A percentile compares a stretch with the other conserved stretches of the same genome.
phyloP scores from a whole-genome alignment of 2,113 vertebrate genomes.

The Pontoporia blainvillei region DNA sequence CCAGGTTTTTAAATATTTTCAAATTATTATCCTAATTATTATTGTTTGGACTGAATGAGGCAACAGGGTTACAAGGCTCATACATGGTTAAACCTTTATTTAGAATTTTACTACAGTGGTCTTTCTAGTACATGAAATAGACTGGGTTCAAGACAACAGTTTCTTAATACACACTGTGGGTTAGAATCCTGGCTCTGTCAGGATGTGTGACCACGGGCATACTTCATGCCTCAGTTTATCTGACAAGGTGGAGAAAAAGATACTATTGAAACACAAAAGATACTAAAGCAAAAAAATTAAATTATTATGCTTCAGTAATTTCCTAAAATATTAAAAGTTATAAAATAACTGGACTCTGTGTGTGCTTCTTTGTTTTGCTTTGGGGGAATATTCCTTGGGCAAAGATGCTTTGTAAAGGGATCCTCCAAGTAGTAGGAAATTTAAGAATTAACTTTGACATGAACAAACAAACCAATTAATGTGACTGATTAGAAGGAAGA shows the following conservation, averaged over 20 bases:
- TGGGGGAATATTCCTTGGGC: not conserved
- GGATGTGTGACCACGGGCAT: not conserved
- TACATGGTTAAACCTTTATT: not conserved
- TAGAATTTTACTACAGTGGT: not conserved
- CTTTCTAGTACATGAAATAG: not conserved
- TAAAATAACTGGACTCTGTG: not conserved
- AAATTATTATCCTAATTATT: not conserved
- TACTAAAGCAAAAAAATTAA: not conserved
- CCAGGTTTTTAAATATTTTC: not conserved
- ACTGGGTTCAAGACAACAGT: too few species aligned
- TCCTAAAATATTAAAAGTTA: not conserved
- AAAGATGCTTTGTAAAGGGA: not conserved
- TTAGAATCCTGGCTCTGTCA: not conserved
- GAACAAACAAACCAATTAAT: not conserved
- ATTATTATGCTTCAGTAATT: not conserved
- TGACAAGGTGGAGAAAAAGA: not conserved
- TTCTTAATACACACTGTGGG: not conserved
- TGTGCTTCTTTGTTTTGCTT: not conserved
- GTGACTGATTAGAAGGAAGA: not conserved
- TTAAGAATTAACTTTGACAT: not conserved
- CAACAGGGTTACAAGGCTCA: fast-evolving
- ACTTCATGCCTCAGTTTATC: not conserved
- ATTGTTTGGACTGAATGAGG: not conserved
- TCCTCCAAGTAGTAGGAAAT: not conserved
- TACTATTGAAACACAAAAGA: not conserved